Percentiles rank a stretch among this genome's conserved stretches.
Conservation (phyloP, 2,888 invertebrate species). For the Patella ulyssiponensis region DNA sequence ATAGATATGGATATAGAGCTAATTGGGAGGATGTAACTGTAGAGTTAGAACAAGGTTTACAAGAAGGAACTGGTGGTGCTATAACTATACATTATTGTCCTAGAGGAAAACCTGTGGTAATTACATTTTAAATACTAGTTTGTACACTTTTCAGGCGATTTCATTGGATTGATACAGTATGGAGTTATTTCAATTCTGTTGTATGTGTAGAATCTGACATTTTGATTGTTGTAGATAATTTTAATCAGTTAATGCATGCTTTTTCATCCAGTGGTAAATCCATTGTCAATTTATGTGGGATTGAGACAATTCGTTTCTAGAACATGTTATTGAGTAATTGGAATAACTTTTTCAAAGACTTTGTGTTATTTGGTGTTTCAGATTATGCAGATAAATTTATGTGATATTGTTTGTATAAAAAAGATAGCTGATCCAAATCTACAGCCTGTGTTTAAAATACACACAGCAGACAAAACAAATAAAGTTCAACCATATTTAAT, state of each 20-base stretch:
- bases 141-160: too few species aligned
- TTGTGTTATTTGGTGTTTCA: slow-evolving; percentile 16
- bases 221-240: too few species aligned
- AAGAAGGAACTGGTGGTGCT: slow-evolving; percentile 80
- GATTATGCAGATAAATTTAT: slow-evolving; percentile 40
- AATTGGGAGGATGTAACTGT: slow-evolving; percentile 78
- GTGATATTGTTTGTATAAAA: slow-evolving; percentile 43
- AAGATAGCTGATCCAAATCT: slow-evolving; percentile 30
- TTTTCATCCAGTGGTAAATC: too few species aligned
- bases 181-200: too few species aligned
- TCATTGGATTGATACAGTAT: too few species aligned
- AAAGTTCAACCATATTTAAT: slow-evolving; percentile 78
- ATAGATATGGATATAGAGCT: slow-evolving; percentile 37
- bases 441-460: slow-evolving; percentile 81
- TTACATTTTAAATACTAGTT: too few species aligned
- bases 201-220: too few species aligned
- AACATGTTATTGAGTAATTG: slow-evolving; percentile 75
- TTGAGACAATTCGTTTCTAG: too few species aligned
- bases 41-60: slow-evolving; percentile 71
- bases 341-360: background rate
- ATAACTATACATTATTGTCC: slow-evolving; percentile 74
- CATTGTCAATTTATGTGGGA: too few species aligned
- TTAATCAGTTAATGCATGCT: too few species aligned
- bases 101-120: slow-evolving; percentile 42
- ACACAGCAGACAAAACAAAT: slow-evolving; percentile 78